Evolutionary conservation across 2,113 vertebrate species (phyloP), one percentile per base, ranked within the genome.

Genomic region (Pagrus major): DNA sequence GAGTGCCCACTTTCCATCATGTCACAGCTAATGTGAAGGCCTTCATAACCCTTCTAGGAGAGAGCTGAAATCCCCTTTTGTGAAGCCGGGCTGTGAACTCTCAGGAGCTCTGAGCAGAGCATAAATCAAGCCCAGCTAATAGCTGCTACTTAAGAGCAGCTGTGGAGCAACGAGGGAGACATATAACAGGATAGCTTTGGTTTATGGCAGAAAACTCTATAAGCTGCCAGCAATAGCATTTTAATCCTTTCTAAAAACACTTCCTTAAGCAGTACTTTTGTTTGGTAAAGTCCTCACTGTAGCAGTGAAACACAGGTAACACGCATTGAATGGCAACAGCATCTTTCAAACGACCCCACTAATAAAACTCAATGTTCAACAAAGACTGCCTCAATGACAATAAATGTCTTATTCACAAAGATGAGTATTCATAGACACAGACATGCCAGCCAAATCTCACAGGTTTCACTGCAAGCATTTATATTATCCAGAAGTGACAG

Each of bases 101-200:
- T 76, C 66, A 60, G 44, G 79, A 86, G 86, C 84, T 49, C 37
- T 27, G 68, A 81, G 79, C 55, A 23, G 47, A 71, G 67, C 61
- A 86, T 88, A 93, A 91, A 91, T 90, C 87, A 90, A 61, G 71
- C 63, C 37, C 0, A 66, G 71, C 76, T 87, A 90, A 88, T 89
- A 90, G 75, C 83, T 72, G 87, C 84, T 80, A 84, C 83, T 88
- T 80, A 90, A 78, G 63, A 84, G 86, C 87, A 89, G 83, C 86
- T 86, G 86, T 55, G 80, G 70, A 71, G 64, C 66, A 71, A 78
- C 15, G 3, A 84, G 73, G 75, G 72, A 79, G 63, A 84, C 68
- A 64, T 68, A 75, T 1, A 60, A 78, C 51, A 59, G 68, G 29
- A 71, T 25, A 59, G 23, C 64, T 55, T 67, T 37, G 35, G 51